Evolutionary conservation across 2,797 vertebrate species (phyloP).

Genomic region (Potorous gilbertii): DNA sequence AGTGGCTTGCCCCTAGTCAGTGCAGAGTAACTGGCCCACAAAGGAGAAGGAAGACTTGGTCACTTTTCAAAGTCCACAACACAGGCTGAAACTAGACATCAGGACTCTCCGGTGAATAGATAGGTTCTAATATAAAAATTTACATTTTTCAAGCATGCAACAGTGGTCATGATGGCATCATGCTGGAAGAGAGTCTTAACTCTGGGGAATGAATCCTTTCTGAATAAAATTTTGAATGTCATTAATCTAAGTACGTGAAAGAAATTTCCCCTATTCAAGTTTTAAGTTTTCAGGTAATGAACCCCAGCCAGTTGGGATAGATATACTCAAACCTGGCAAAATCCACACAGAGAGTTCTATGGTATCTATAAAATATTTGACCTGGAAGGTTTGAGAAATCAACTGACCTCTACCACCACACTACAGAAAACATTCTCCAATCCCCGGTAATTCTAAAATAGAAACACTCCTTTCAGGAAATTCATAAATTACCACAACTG

Average conservation of each 20-base stretch:
- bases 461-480: conserved; percentile 25
- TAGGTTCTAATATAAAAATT: background rate
- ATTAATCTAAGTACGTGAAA: background rate
- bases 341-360: background rate
- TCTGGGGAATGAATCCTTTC: background rate
- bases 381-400: background rate
- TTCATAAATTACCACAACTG: background rate
- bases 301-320: background rate
- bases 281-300: background rate
- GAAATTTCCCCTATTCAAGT: background rate
- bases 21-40: background rate
- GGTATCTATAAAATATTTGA: background rate
- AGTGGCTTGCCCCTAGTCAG: background rate
- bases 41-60: background rate
- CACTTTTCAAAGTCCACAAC: background rate
- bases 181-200: background rate
- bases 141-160: background rate
- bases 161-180: background rate
- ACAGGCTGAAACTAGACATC: background rate
- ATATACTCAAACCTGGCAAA: background rate
- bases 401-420: background rate
- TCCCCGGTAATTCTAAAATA: background rate
- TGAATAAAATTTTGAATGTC: background rate
- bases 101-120: background rate
- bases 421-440: background rate